These are phyloP conservation scores for Zaprionus gabonicus DNA, from an alignment of 1,140 invertebrate species.

Conservation along the genomic window DNA sequence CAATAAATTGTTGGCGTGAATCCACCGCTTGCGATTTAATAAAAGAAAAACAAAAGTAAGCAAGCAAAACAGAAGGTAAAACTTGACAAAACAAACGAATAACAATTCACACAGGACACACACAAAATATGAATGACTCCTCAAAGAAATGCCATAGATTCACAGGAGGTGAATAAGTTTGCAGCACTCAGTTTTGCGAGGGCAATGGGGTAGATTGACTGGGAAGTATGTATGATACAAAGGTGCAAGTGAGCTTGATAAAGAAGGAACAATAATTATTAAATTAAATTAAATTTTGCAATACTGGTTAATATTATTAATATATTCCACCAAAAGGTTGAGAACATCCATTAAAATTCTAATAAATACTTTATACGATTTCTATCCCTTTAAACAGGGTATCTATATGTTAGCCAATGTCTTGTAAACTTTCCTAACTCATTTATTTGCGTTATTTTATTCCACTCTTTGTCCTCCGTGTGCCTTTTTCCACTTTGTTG, in stretches of 20 bases:
- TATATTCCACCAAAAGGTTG: no score
- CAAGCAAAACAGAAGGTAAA: constrained; percentile 14
- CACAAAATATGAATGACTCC: constrained; percentile 52
- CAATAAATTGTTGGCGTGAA: constrained; percentile 62
- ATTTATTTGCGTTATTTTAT: constrained; percentile 20
- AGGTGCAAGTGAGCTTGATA: no score
- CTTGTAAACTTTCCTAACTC: background rate
- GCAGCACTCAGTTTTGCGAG: background rate
- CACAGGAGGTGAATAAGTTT: constrained; percentile 51
- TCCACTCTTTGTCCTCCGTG: constrained; percentile 21
- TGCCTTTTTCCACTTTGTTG: constrained; percentile 45
- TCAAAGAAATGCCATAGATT: constrained; percentile 57
- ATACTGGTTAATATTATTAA: no score
- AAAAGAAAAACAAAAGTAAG: constrained; percentile 38
- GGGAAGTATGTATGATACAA: background rate
- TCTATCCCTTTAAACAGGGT: background rate
- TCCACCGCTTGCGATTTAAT: constrained; percentile 42
- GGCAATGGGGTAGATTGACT: background rate
- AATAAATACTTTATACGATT: no score
- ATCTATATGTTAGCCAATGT: background rate
- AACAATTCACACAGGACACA: constrained; percentile 48
- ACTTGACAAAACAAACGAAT: constrained; percentile 22
- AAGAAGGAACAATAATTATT: no score
- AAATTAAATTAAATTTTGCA: no score
- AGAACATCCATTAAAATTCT: no score